phyloP scores from a whole-genome alignment of 2,797 vertebrate genomes.

The Coracias cyanogaster region DNA sequence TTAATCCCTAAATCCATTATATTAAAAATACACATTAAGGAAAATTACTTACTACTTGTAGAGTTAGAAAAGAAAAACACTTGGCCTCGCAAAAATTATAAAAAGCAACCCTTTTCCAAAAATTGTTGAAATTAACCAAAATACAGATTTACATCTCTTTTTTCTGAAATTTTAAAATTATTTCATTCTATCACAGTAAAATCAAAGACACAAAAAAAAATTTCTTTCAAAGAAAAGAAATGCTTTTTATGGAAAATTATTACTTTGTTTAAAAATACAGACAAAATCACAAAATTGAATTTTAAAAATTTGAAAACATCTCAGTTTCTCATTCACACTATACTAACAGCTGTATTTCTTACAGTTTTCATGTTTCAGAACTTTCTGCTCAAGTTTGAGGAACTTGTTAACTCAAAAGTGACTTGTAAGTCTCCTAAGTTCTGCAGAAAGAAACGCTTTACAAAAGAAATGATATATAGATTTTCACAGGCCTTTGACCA shows the following conservation, averaged over 20 bases:
- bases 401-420: background rate
- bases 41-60: background rate
- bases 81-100: background rate
- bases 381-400: background rate
- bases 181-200: background rate
- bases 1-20: background rate
- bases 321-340: background rate
- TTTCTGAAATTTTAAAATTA: background rate
- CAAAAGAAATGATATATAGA: background rate
- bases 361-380: background rate
- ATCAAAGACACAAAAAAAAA: background rate
- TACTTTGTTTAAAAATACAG: background rate
- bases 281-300: background rate
- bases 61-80: background rate
- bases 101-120: background rate
- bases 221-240: background rate
- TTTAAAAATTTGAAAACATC: background rate
- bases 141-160: background rate
- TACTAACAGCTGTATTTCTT: background rate
- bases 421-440: background rate
- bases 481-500: background rate
- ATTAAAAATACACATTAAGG: background rate
- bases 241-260: background rate
- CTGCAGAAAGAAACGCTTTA: background rate
- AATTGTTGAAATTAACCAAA: background rate